These are phyloP conservation scores for Heterohyrax brucei DNA, from an alignment of 2,797 vertebrate genomes.

Conservation along the genomic window DNA sequence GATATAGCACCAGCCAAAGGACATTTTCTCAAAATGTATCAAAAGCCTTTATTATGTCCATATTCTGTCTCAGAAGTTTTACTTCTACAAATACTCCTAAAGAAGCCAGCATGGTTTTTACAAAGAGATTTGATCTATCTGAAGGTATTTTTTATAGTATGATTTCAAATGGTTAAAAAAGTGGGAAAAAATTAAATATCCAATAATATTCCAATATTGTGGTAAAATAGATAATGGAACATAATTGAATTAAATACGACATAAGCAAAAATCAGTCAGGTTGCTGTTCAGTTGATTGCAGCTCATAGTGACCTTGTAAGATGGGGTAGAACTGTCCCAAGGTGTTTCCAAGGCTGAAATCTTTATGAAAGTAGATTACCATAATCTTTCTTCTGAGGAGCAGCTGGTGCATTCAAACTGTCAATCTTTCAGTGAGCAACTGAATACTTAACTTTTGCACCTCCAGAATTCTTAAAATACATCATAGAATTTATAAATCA, in stretches of 20 bases:
- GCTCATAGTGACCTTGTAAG: too few relatives aligned
- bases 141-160: not conserved
- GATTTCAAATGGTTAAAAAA: not conserved
- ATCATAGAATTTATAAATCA: too few relatives aligned
- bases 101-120: not conserved
- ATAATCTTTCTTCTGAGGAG: too few relatives aligned
- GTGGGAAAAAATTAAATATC: not conserved
- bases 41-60: not conserved
- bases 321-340: too few relatives aligned
- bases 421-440: too few relatives aligned
- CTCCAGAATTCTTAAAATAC: too few relatives aligned
- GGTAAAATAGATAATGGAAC: not conserved
- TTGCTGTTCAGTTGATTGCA: too few relatives aligned
- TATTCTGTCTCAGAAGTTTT: not conserved
- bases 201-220: not conserved
- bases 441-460: too few relatives aligned
- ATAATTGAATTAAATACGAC: not conserved
- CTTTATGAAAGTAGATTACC: too few relatives aligned
- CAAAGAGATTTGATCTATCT: conserved; percentile 5
- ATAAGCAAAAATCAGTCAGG: not conserved
- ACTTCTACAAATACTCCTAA: conserved; percentile 13
- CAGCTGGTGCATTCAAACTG: too few relatives aligned
- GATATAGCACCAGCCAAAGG: not conserved
- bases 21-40: conserved; percentile 31
- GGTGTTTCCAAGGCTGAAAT: too few relatives aligned